Evolutionary conservation across 2,888 invertebrate species (phyloP).

Genomic region (Parnassius glacialis): DNA sequence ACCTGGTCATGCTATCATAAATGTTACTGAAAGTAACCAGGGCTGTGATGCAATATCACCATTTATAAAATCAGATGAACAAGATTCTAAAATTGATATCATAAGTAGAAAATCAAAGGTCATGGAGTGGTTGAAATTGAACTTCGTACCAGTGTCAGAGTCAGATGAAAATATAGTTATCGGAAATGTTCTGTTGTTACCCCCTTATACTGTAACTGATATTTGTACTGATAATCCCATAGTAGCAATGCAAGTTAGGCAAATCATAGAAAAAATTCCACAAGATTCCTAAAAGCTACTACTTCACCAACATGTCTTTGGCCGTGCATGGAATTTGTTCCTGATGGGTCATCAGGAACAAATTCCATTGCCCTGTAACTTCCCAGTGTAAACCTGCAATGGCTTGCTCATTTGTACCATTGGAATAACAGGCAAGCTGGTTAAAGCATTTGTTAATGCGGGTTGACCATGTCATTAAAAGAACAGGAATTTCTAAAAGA

Average conservation of each 20-base stretch:
- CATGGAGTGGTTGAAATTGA: conserved; percentile 59
- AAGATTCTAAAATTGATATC: conserved; percentile 36
- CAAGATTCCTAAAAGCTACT: neutral
- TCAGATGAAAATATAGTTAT: conserved; percentile 54
- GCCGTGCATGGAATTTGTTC: no score
- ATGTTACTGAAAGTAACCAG: conserved; percentile 40
- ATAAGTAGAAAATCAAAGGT: conserved; percentile 47
- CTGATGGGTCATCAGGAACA: no score
- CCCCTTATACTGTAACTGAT: conserved; percentile 55
- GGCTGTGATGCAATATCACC: conserved; percentile 37
- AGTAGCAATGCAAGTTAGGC: conserved; percentile 57
- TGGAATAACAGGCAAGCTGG: no score
- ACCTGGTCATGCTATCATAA: conserved; percentile 60
- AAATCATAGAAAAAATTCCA: conserved; percentile 63
- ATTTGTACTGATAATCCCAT: conserved; percentile 64
- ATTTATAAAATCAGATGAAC: conserved; percentile 31
- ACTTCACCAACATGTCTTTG: no score
- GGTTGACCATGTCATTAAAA: no score
- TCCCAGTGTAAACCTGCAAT: no score
- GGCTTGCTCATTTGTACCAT: no score
- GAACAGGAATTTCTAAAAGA: no score
- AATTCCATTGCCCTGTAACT: no score
- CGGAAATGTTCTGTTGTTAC: conserved; percentile 55
- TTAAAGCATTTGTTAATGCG: no score
- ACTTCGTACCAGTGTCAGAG: conserved; percentile 56